phyloP scores from a whole-genome alignment of 1,140 invertebrate species.

The Zophobas atratus region DNA sequence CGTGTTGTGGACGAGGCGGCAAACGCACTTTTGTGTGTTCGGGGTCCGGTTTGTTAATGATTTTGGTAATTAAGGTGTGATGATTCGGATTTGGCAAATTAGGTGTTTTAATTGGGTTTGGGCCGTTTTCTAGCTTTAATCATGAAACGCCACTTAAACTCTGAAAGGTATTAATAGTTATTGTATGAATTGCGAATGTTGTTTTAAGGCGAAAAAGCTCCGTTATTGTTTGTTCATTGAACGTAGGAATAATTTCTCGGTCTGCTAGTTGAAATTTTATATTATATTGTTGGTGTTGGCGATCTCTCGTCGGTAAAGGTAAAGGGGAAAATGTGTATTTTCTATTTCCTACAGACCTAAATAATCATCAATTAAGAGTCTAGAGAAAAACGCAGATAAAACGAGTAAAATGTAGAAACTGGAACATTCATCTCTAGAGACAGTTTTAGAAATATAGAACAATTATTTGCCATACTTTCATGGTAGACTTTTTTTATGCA shows the following conservation, averaged over 20 bases:
- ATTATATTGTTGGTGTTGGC: constrained; percentile 38
- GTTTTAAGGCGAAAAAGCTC: constrained; percentile 47
- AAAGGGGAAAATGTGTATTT: constrained; percentile 46
- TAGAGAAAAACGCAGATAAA: constrained; percentile 17
- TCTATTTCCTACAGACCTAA: constrained; percentile 51
- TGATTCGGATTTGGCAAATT: no score
- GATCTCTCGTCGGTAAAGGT: no score
- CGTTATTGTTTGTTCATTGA: background rate
- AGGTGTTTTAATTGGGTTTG: no score
- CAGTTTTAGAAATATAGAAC: constrained; percentile 43
- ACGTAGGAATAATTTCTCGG: constrained; percentile 33
- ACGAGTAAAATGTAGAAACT: constrained; percentile 29
- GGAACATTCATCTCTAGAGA: constrained; percentile 23
- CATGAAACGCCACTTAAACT: no score
- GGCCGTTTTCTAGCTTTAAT: no score
- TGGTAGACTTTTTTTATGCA: constrained; percentile 25
- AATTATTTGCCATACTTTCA: constrained; percentile 46
- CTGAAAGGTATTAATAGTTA: no score
- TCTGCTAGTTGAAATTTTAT: constrained; percentile 30
- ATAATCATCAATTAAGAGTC: background rate
- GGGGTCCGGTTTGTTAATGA: no score
- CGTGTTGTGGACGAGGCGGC: no score
- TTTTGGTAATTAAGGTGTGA: no score
- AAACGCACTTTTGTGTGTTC: no score
- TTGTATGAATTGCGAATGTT: background rate